Conservation (phyloP, 2,888 invertebrate species). For the Orthonevra nobilis region DNA sequence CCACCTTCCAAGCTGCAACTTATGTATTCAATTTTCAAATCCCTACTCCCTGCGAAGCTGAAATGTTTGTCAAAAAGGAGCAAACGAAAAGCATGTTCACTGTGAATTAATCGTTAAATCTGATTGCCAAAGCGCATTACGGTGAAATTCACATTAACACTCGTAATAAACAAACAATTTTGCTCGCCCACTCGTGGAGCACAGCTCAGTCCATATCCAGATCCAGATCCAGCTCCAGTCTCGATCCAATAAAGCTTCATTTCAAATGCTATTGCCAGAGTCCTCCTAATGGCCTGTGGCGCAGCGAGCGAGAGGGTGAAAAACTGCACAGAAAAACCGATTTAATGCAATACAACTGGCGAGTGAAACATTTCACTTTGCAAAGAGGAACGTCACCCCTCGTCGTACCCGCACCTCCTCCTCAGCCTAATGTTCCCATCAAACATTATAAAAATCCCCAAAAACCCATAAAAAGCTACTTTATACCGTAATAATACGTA, state of each 20-base stretch:
- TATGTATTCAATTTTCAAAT: too few species aligned
- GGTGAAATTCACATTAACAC: constrained; percentile 62
- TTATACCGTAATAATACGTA: constrained; percentile 68
- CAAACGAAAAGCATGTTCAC: constrained; percentile 43
- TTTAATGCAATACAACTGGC: constrained; percentile 59
- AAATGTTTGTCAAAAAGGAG: too few species aligned
- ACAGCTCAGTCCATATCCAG: background rate
- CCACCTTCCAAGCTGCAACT: too few species aligned
- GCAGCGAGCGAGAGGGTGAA: constrained; percentile 38
- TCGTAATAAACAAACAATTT: constrained; percentile 65
- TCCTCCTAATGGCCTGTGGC: constrained; percentile 58
- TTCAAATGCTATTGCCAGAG: constrained; percentile 65
- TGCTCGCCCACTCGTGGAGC: constrained; percentile 32
- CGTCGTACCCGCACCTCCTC: background rate
- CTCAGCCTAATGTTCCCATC: constrained; percentile 61
- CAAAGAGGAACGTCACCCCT: constrained; percentile 1
- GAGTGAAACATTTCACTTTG: constrained; percentile 67
- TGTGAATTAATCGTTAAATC: constrained; percentile 58
- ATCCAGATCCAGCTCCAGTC: constrained; percentile 26
- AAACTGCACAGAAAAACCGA: constrained; percentile 65
- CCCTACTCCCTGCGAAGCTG: too few species aligned
- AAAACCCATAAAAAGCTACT: constrained; percentile 68
- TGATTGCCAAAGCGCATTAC: constrained; percentile 65
- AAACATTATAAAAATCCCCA: constrained; percentile 68
- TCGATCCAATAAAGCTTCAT: constrained; percentile 53